Evolutionary conservation across 2,113 vertebrate genomes (phyloP), one percentile per base, ranked within the genome.

Genomic region (Pimephales promelas): DNA sequence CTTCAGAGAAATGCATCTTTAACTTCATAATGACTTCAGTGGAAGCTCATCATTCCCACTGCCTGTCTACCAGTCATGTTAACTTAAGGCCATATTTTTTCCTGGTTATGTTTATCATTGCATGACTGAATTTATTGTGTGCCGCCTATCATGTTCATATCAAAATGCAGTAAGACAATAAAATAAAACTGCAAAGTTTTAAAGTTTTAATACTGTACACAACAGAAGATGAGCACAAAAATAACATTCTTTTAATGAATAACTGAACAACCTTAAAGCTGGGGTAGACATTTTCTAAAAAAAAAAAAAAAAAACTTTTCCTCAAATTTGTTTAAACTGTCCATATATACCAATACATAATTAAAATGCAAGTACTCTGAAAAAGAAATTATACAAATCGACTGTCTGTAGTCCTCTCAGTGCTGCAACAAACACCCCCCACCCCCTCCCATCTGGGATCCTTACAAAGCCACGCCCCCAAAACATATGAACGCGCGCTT

Each of bases 1-100:
- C 54, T 78, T 57, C 3, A 59, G 34, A 40, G 11, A 72, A 72
- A 72, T 72, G 6, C 11, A 36, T 70, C 64, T 40, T 68, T 11
- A n/a, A 72, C 10, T 72, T 72, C n/a, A 71, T 40, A 71, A 11
- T 71, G 68, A 71, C 22, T 71, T 71, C 40, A 71, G 6, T 24
- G 11, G n/a, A 72, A 72, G 68, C 11, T 72, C 11, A 43, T 72
- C 68, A 72, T n/a, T 47, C 11, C 40, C n/a, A 24, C 36, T 45
- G 36, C n/a, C 40, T 43, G 22, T 71, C n/a, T 71, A 71, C 11
- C 36, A 24, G n/a, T 71, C n/a, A 45, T 71, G 40, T 14, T 71
- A 68, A 68, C 18, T 40, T 40, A 20, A 8, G 31, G 5, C 10
- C 34, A 68, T 40, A 2, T 22, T 61, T 26, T 61, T 47, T 22